Evolutionary conservation across 2,797 vertebrate species (phyloP).

Genomic region (Acrossocheilus wenchowensis): DNA sequence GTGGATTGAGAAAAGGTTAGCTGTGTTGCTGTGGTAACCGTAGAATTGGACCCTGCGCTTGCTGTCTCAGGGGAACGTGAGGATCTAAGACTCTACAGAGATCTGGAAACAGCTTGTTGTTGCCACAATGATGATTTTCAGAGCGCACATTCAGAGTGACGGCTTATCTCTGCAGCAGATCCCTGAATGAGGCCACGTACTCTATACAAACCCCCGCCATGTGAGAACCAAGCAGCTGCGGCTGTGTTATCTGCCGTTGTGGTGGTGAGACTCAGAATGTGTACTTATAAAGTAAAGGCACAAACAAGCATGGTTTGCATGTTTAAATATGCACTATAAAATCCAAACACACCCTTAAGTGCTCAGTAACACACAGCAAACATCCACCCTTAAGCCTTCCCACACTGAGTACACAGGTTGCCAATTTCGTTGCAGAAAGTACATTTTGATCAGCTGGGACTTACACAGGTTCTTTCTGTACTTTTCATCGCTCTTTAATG

Average conservation of each 20-base stretch:
- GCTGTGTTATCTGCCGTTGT: background rate
- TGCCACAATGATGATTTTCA: constrained; percentile 21
- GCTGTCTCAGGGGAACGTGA: constrained; percentile 29
- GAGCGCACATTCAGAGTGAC: background rate
- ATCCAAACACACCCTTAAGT: constrained; percentile 32
- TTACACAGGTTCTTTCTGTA: background rate
- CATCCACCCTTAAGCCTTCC: constrained; percentile 20
- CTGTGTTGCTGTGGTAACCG: constrained; percentile 51
- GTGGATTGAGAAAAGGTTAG: constrained; percentile 40
- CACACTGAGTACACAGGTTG: constrained; percentile 23
- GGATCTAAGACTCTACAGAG: constrained; percentile 11
- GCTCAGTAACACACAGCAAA: constrained; percentile 42
- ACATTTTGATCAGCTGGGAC: background rate
- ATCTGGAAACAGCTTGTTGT: constrained; percentile 21
- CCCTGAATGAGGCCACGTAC: background rate
- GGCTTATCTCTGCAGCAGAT: constrained; percentile 40
- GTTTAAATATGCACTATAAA: background rate
- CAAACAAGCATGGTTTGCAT: constrained; percentile 4
- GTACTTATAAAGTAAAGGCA: background rate
- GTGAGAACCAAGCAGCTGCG: constrained; percentile 49
- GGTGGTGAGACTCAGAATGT: background rate
- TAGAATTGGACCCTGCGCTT: constrained; percentile 28
- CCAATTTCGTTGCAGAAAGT: background rate
- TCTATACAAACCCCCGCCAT: background rate
- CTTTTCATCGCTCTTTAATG: background rate